Evolutionary conservation across 2,797 vertebrate species (phyloP).

Genomic region (Cossypha caffra): DNA sequence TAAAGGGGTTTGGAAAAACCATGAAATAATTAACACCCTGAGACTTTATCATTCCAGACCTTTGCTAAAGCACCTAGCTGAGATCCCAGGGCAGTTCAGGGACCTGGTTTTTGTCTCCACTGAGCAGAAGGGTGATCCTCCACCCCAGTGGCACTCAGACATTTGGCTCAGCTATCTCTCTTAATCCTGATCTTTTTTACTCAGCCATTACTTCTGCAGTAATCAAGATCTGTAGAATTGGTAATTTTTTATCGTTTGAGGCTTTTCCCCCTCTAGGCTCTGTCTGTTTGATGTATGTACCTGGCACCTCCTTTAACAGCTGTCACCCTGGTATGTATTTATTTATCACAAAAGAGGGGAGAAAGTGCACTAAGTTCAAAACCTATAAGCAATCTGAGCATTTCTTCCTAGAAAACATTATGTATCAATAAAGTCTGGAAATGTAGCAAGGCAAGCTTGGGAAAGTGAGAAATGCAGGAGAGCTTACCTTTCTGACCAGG

Average conservation of each 20-base stretch:
- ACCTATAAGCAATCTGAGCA: constrained; percentile 4
- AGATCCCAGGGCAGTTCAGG: not conserved
- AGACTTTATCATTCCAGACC: not conserved
- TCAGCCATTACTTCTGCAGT: constrained; percentile 22
- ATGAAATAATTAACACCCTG: accelerated
- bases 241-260: constrained; percentile 63
- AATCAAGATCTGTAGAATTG: constrained; percentile 27
- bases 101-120: no score
- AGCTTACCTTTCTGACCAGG: not conserved
- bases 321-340: constrained; percentile 27
- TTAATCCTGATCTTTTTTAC: not conserved
- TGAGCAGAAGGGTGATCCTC: not conserved
- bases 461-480: not conserved
- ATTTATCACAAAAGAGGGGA: constrained; percentile 21
- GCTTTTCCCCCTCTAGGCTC: constrained; percentile 17
- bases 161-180: not conserved
- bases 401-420: not conserved
- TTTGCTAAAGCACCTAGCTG: not conserved
- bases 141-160: not conserved
- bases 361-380: constrained; percentile 11
- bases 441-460: not conserved
- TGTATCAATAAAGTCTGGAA: not conserved
- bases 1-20: not conserved
- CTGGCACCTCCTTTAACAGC: constrained; percentile 44
- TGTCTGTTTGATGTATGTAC: constrained; percentile 59